Base-by-base conservation (phyloP, 2,113 vertebrate species). In the Fulmarus glacialis region DNA sequence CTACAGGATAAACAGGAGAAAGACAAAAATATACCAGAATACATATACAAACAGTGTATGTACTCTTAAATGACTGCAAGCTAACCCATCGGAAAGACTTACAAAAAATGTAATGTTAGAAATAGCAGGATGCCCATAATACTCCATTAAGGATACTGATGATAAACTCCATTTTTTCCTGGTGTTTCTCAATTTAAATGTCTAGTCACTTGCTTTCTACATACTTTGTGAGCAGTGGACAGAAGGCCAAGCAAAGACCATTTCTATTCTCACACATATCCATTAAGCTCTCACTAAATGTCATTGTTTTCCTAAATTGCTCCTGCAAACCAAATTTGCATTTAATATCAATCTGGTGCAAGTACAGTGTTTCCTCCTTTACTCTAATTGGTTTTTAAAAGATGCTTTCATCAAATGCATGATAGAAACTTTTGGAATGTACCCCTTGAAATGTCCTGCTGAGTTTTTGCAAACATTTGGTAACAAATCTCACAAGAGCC, bases 391-490 rank as follows among this genome's bases (percentile, higher is more conserved):
- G 2, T n/a, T 72, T 67, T 60, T 89, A 48, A 89, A 80, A 82
- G 67, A 83, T 42, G 32, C 38, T 93, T 93, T 89, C 45, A 73
- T 78, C 90, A 86, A 92, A 88, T 30, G 24, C 62, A 73, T 50
- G 62, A 92, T 43, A 90, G 63, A 83, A 95, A 66, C 74, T 78
- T 90, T 60, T 81, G 78, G 67, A 92, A 55, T 55, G 50, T 53
- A 43, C 32, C 29, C 59, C 67, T 86, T 58, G 66, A 94, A 83
- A 90, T 16, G n/a, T 71, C 89, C 82, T 87, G 71, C 62, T 83
- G 85, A 86, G 74, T 63, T 89, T 87, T 73, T 62, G 75, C 71
- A 92, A 83, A 80, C 85, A 77, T 94, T 96, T 86, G 90, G 70
- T 82, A 90, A 62, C 82, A 88, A 86, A 92, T 70, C 88, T 81